Percentiles rank a stretch among this genome's conserved stretches.
These are phyloP conservation scores for Lepus timidus DNA, from an alignment of 2,113 vertebrate species.

Conservation along the genomic window DNA sequence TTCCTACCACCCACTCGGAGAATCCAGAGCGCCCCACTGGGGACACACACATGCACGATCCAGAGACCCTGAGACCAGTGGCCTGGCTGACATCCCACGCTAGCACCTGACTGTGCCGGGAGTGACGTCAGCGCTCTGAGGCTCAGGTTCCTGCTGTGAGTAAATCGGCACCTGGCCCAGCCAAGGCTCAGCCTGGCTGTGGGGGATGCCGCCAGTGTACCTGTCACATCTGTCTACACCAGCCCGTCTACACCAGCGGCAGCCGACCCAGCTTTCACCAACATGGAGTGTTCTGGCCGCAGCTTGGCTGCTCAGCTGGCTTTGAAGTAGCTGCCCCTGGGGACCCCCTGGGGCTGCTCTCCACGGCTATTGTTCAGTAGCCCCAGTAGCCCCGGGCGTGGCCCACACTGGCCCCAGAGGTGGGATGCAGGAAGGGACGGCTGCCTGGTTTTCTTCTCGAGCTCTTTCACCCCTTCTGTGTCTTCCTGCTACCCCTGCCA, in stretches of 20 bases:
- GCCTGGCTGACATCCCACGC: background rate
- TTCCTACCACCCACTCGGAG: too few species aligned
- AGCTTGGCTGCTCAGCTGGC: background rate
- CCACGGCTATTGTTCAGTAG: constrained; percentile 32
- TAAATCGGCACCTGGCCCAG: too few species aligned
- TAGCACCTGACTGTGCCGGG: background rate
- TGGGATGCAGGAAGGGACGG: constrained; percentile 69
- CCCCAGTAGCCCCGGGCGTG: background rate
- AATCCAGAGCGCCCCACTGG: too few species aligned
- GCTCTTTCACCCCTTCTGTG: background rate
- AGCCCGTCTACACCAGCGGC: too few species aligned
- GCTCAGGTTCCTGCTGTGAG: background rate
- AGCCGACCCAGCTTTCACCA: too few species aligned
- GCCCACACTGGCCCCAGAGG: background rate
- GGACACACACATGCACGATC: background rate
- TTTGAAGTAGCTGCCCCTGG: constrained; percentile 67
- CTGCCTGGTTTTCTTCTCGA: background rate
- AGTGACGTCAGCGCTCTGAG: background rate
- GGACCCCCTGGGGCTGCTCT: background rate
- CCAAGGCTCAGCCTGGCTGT: too few species aligned
- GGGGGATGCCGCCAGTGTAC: too few species aligned
- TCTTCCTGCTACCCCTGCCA: background rate
- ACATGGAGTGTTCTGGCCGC: background rate
- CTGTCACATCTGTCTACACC: too few species aligned
- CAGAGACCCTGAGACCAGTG: too few species aligned